Percentiles rank a stretch among this genome's conserved stretches.
These are phyloP conservation scores for Sebastes iracundus DNA, from an alignment of 2,797 vertebrate species.

Conservation along the genomic window DNA sequence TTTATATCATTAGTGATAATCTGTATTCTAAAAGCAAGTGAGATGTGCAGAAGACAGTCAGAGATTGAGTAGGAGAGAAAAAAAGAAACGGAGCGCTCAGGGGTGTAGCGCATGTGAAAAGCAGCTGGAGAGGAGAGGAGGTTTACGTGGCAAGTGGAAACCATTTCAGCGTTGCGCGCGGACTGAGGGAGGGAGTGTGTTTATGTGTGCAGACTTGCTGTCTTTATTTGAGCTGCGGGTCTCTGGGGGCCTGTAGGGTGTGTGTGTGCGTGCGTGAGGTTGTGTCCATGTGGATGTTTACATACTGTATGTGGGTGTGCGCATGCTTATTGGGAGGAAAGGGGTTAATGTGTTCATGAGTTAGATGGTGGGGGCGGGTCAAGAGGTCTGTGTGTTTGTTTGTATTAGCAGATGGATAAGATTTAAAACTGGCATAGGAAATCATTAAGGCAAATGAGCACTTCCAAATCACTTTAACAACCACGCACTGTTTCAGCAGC, in stretches of 20 bases:
- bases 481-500: constrained; percentile 30
- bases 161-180: constrained; percentile 76
- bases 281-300: constrained; percentile 36
- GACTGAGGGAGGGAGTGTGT: constrained; percentile 72
- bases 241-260: constrained; percentile 44
- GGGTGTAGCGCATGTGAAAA: constrained; percentile 84
- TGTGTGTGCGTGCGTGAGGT: constrained; percentile 10
- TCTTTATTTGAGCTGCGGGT: constrained; percentile 71
- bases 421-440: constrained; percentile 67
- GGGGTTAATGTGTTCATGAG: constrained; percentile 48
- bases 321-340: background rate
- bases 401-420: constrained; percentile 68
- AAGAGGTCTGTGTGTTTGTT: constrained; percentile 60
- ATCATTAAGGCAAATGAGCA: constrained; percentile 60
- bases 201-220: constrained; percentile 66
- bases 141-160: constrained; percentile 88
- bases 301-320: background rate
- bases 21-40: constrained; percentile 29
- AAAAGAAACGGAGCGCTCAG: constrained; percentile 57
- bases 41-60: constrained; percentile 35
- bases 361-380: constrained; percentile 53
- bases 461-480: constrained; percentile 53
- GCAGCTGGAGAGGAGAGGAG: constrained; percentile 87
- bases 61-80: constrained; percentile 39
- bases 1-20: constrained; percentile 40